phyloP scores from a whole-genome alignment of 2,113 vertebrate genomes.

The Scartelaos histophorus region DNA sequence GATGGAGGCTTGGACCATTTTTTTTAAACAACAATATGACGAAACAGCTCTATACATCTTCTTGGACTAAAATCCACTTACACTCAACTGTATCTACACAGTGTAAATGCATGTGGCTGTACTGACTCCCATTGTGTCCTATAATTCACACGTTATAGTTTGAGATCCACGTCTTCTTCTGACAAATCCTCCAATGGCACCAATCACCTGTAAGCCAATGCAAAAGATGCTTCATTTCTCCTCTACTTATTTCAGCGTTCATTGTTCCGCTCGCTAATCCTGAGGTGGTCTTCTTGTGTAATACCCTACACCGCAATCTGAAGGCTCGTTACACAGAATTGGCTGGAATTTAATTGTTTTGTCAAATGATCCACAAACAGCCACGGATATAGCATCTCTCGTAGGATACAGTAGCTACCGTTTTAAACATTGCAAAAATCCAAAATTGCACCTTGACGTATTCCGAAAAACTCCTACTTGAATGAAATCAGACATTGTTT shows the following conservation, averaged over 20 bases:
- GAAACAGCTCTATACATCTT: conserved; percentile 61
- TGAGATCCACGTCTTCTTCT: conserved; percentile 78
- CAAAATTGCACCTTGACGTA: conserved; percentile 44
- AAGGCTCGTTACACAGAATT: conserved; percentile 73
- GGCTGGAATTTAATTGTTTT: conserved; percentile 74
- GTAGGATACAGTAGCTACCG: conserved; percentile 27
- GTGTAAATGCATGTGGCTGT: conserved; percentile 54
- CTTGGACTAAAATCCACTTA: conserved; percentile 71
- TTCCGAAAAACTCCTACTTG: conserved; percentile 11
- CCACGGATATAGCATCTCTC: conserved; percentile 53
- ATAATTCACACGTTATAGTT: conserved; percentile 72
- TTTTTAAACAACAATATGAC: conserved; percentile 47
- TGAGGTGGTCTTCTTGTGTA: conserved; percentile 74
- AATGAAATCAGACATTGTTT: conserved; percentile 43
- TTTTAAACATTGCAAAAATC: conserved; percentile 27
- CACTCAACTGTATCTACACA: conserved; percentile 28
- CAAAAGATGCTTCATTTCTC: conserved; percentile 73
- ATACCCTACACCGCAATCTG: conserved; percentile 69
- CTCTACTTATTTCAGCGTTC: conserved; percentile 75
- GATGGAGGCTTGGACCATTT: conserved; percentile 45
- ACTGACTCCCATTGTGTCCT: conserved; percentile 71
- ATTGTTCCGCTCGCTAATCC: conserved; percentile 76
- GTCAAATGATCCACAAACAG: conserved; percentile 66
- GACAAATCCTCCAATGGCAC: conserved; percentile 79
- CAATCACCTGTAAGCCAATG: conserved; percentile 75